Evolutionary conservation across 2,888 invertebrate species (phyloP), one percentile per base, ranked within the genome.

Genomic region (Orchestes rusci): DNA sequence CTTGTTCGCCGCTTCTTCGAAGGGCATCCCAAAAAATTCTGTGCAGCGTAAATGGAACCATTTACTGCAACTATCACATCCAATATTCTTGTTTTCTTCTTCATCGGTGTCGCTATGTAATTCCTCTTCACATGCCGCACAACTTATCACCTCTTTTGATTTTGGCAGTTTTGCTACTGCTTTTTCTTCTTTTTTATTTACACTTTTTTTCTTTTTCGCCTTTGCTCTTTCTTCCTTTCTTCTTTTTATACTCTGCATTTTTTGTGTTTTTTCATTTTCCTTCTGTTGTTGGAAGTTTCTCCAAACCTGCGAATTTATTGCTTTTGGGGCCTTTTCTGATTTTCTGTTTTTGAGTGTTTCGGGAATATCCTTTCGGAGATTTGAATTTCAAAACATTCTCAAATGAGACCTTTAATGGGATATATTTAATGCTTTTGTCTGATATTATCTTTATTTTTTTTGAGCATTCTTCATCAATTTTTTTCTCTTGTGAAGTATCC

Each of bases 71-170:
- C 17, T 19, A n/a, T 34, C 34, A 18, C 34, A 34, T 18, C 34
- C 34, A 20, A 34, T 34, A 34, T 34, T 34, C 19, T 15, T 34
- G n/a, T 34, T n/a, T 19, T 7, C 34, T 12, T 34, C 34, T 18
- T 34, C 34, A 16, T 30, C 30, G 5, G 30, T 12, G 12, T 30
- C 23, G 8, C 23, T 23, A 23, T 23, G 5, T 23, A 23, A 23
- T 7, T 23, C 10, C 10, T 5, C 5, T 12, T 30, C 12, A n/a
- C 30, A 30, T 13, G 13, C 5, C 8, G 5, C 7, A 12, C 30
- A 30, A 8, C 7, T 4, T 10, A 30, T 30, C n/a, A n/a, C n/a
- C n/a, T n/a, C n/a, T 30, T 30, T 30, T 30, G 7, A 5, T 12
- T 30, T 30, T 30, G 8, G 8, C 7, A 12, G 12, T 12, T 4